Conservation (phyloP, 2,888 invertebrate genomes). For the Meloe dianella region DNA sequence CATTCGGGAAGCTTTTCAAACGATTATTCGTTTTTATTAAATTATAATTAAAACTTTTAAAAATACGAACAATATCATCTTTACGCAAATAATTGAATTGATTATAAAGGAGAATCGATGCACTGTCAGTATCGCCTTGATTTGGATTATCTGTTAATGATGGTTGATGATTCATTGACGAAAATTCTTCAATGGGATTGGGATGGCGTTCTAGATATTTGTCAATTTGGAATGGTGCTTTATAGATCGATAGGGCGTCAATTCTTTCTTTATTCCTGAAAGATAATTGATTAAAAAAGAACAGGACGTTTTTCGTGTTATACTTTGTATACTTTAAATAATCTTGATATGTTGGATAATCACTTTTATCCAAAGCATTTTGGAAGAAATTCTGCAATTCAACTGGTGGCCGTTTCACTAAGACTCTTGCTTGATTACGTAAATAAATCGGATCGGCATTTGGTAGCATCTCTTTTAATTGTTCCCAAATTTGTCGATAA, state of each 20-base stretch:
- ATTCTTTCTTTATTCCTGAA: conserved; percentile 44
- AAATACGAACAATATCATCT: conserved; percentile 45
- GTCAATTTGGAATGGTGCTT: conserved; percentile 41
- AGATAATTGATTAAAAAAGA: conserved; percentile 17
- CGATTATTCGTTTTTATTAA: conserved; percentile 44
- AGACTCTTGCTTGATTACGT: conserved; percentile 44
- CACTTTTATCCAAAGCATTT: conserved; percentile 47
- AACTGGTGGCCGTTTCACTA: conserved; percentile 39
- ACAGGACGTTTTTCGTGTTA: no score
- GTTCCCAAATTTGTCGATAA: conserved; percentile 38
- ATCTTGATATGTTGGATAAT: conserved; percentile 55
- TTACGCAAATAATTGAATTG: conserved; percentile 45
- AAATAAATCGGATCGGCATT: conserved; percentile 54
- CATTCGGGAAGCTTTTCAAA: conserved; percentile 44
- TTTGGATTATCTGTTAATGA: conserved; percentile 38
- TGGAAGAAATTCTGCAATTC: conserved; percentile 48
- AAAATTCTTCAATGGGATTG: conserved; percentile 45
- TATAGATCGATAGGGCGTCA: conserved; percentile 42
- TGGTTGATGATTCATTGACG: conserved; percentile 38
- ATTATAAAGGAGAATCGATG: conserved; percentile 48
- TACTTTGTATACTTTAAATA: conserved; percentile 49
- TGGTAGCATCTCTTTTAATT: conserved; percentile 51
- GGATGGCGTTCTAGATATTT: conserved; percentile 48
- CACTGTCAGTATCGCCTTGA: conserved; percentile 41
- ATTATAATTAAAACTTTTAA: conserved; percentile 43